phyloP scores from a whole-genome alignment of 1,140 invertebrate genomes.

The Tetragnatha versicolor region DNA sequence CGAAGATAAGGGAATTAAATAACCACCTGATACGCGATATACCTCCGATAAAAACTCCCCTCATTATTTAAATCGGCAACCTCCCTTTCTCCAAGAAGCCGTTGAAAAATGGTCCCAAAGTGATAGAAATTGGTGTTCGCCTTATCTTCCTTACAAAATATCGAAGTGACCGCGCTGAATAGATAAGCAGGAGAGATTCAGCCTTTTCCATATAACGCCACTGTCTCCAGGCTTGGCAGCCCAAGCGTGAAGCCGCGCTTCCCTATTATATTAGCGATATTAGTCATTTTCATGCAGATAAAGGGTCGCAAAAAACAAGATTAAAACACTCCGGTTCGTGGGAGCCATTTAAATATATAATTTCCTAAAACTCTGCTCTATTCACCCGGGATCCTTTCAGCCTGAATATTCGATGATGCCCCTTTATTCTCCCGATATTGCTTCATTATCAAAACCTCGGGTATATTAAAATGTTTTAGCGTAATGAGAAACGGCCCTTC shows the following conservation, averaged over 20 bases:
- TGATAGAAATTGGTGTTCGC: too few species aligned
- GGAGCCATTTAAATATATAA: slow-evolving; percentile 45
- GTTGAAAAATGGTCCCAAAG: too few species aligned
- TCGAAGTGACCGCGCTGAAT: not conserved
- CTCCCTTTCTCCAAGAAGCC: too few species aligned
- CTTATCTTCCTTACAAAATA: slow-evolving; percentile 10
- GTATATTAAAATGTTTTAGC: slow-evolving; percentile 37
- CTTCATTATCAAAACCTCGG: not conserved
- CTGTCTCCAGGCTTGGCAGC: slow-evolving; percentile 19
- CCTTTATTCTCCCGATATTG: slow-evolving; percentile 11
- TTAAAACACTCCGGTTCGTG: slow-evolving; percentile 24
- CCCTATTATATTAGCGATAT: slow-evolving; percentile 43
- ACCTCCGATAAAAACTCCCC: too few species aligned
- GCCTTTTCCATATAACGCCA: slow-evolving; percentile 19
- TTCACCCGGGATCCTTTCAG: slow-evolving; percentile 9
- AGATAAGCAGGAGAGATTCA: slow-evolving; percentile 7
- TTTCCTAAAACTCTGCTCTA: slow-evolving; percentile 33
- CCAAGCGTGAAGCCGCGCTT: slow-evolving; percentile 31
- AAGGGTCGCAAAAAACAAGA: not conserved
- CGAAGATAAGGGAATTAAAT: too few species aligned
- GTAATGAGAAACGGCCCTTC: slow-evolving; percentile 18
- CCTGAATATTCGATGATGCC: slow-evolving; percentile 34
- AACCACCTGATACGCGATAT: too few species aligned
- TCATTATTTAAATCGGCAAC: too few species aligned
- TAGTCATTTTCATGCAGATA: slow-evolving; percentile 31